A percentile compares a stretch with the other conserved stretches of the same genome.
These are phyloP conservation scores for Theretra japonica DNA, from an alignment of 2,888 invertebrate genomes.

Conservation along the genomic window DNA sequence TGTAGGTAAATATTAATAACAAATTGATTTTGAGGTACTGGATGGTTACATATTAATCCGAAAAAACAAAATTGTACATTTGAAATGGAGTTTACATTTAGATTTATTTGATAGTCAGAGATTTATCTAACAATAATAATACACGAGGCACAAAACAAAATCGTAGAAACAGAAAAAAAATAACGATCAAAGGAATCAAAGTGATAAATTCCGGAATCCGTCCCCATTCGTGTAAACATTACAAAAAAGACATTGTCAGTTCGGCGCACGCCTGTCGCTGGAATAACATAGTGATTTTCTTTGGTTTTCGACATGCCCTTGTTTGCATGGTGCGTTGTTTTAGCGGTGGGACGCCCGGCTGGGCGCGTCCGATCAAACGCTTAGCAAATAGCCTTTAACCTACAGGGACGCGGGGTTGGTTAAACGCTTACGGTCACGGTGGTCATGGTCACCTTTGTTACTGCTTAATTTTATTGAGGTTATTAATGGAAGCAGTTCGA, in stretches of 20 bases:
- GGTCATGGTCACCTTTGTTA: background rate
- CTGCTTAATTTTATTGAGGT: background rate
- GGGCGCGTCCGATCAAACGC: slow-evolving; percentile 67
- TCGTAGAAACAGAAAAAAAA: background rate
- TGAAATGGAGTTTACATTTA: no score
- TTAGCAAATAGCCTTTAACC: slow-evolving; percentile 27
- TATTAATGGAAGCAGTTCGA: background rate
- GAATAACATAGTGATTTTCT: slow-evolving; percentile 58
- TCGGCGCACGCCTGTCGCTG: slow-evolving; percentile 49
- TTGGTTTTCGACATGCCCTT: slow-evolving; percentile 58
- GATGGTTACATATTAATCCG: no score
- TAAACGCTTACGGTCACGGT: background rate
- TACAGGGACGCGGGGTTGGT: slow-evolving; percentile 6
- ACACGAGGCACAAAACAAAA: background rate
- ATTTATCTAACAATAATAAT: background rate
- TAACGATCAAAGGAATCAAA: slow-evolving; percentile 35
- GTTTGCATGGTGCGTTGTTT: slow-evolving; percentile 59
- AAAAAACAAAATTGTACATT: no score
- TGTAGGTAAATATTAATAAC: no score
- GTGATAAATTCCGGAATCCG: slow-evolving; percentile 34
- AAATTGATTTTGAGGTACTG: no score
- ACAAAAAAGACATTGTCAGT: slow-evolving; percentile 40
- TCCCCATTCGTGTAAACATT: slow-evolving; percentile 41
- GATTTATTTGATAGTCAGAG: no score
- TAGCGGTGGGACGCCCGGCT: slow-evolving; percentile 47